A percentile compares a stretch with the other conserved stretches of the same genome.
Conservation (phyloP, 2,113 vertebrate genomes). For the Oncorhynchus masou region DNA sequence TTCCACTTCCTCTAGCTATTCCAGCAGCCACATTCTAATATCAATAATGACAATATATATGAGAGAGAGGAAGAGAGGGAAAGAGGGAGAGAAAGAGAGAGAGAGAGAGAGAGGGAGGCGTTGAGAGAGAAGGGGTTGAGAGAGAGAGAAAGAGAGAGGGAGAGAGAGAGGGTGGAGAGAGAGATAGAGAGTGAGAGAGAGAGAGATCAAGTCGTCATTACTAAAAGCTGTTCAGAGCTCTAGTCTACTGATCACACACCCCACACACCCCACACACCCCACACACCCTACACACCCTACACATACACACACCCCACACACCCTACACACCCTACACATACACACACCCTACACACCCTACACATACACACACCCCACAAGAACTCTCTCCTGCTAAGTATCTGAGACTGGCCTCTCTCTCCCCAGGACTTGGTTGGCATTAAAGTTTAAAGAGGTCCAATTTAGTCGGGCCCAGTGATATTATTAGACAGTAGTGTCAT, state of each 20-base stretch:
- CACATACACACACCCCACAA: slow-evolving; percentile 2
- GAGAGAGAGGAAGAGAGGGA: too few species aligned
- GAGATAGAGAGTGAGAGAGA: too few species aligned
- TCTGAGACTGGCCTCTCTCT: slow-evolving; percentile 55
- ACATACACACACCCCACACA: too few species aligned
- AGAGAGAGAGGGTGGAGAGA: rapidly evolving
- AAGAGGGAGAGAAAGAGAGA: too few species aligned
- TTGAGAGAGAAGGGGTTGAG: too few species aligned
- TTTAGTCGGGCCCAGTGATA: slow-evolving; percentile 49
- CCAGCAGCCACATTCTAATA: slow-evolving; percentile 9
- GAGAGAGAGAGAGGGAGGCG: too few species aligned
- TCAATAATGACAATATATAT: too few species aligned
- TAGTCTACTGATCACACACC: background rate
- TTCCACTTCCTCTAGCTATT: slow-evolving; percentile 52
- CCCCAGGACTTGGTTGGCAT: slow-evolving; percentile 69
- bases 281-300: too few species aligned
- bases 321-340: background rate
- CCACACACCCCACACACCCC: slow-evolving; percentile 21
- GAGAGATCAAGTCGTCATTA: too few species aligned
- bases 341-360: too few species aligned
- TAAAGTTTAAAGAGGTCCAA: slow-evolving; percentile 71
- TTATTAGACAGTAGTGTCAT: slow-evolving; percentile 69
- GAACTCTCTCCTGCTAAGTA: slow-evolving; percentile 26
- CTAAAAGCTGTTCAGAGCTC: too few species aligned
- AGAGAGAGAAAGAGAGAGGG: too few species aligned